These are phyloP conservation scores for Argopecten irradians DNA, from an alignment of 1,140 invertebrate species.

Conservation along the genomic window DNA sequence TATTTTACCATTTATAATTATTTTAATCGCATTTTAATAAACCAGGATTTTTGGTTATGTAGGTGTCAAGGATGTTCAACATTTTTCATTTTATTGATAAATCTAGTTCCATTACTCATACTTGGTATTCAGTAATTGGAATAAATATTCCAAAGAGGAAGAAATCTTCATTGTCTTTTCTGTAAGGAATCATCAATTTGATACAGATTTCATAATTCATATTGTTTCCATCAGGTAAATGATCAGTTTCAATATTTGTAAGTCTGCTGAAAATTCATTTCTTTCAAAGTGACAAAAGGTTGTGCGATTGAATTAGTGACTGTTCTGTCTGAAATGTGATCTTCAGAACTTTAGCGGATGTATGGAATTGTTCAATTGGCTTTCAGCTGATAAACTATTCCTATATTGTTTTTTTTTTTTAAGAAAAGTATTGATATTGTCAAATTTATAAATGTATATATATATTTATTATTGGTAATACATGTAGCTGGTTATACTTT, in stretches of 20 bases:
- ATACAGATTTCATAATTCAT: not conserved
- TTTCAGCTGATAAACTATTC: not conserved
- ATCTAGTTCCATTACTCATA: not conserved
- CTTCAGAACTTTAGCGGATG: not conserved
- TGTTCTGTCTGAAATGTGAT: conserved; percentile 11
- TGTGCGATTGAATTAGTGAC: not conserved
- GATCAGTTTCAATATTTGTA: not conserved
- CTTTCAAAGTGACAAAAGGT: not conserved
- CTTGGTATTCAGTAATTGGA: not conserved
- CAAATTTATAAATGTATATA: conserved; percentile 12
- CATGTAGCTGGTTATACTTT: not conserved
- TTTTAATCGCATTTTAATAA: not conserved
- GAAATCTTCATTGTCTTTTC: not conserved
- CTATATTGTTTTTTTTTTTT: not conserved
- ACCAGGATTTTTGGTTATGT: not conserved
- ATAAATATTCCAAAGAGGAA: not conserved
- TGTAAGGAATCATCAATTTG: not conserved
- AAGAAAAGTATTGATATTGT: conserved; percentile 4
- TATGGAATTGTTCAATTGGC: not conserved
- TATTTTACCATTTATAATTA: not conserved
- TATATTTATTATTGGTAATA: not conserved
- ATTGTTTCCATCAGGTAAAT: not conserved
- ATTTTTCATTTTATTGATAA: not conserved
- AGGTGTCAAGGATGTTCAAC: not conserved
- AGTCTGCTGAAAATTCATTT: not conserved